phyloP scores from a whole-genome alignment of 2,797 vertebrate genomes.

The Sebastes cheni region DNA sequence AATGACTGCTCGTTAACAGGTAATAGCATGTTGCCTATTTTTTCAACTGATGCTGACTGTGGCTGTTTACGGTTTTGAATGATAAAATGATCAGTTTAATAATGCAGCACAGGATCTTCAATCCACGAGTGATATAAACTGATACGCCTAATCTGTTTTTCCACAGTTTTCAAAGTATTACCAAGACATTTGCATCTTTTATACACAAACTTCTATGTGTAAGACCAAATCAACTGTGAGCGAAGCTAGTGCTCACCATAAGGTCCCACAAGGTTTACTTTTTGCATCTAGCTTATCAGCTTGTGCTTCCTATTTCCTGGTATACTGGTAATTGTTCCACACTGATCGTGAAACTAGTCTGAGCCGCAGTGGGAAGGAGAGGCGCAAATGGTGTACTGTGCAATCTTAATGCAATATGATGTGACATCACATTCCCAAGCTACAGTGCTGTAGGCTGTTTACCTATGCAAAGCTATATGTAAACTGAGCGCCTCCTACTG shows the following conservation, averaged over 20 bases:
- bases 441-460: not conserved
- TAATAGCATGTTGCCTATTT: not conserved
- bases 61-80: not conserved
- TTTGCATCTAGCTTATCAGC: not conserved
- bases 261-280: not conserved
- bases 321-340: not conserved
- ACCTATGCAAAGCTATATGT: not conserved
- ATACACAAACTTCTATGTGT: not conserved
- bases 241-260: not conserved
- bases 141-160: not conserved
- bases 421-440: not conserved
- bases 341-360: not conserved
- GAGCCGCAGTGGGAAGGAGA: not conserved
- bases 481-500: not conserved
- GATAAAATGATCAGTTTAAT: not conserved
- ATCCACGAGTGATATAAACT: not conserved
- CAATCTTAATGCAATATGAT: not conserved
- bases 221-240: not conserved
- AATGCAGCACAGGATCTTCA: not conserved
- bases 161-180: not conserved
- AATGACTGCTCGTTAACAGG: not conserved
- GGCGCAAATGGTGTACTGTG: accelerated
- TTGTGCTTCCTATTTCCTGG: not conserved
- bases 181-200: not conserved
- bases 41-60: not conserved